Conservation (phyloP, 1,140 invertebrate genomes). For the Drosophila prosaltans region DNA sequence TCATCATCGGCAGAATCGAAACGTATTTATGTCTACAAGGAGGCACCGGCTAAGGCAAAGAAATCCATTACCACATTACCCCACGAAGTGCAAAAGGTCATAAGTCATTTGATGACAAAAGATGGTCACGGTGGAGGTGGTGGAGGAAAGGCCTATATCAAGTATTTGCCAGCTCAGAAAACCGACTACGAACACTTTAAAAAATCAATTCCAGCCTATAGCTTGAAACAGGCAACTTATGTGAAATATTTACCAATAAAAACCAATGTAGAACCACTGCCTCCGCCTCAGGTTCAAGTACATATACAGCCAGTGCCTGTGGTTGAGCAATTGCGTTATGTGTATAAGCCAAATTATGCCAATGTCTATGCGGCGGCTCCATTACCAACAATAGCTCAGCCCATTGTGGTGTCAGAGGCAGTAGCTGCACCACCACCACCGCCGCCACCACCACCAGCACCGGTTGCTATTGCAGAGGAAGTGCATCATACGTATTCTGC, state of each 20-base stretch:
- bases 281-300: slow-evolving; percentile 57
- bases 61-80: slow-evolving; percentile 62
- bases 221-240: slow-evolving; percentile 41
- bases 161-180: slow-evolving; percentile 68
- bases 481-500: slow-evolving; percentile 67
- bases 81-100: slow-evolving; percentile 77
- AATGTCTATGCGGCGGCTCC: slow-evolving; percentile 14
- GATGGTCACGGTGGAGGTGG: slow-evolving; percentile 38
- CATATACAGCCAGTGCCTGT: slow-evolving; percentile 77
- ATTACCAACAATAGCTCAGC: slow-evolving; percentile 50
- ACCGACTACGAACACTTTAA: slow-evolving; percentile 63
- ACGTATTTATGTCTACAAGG: slow-evolving; percentile 66
- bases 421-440: neutral
- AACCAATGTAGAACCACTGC: slow-evolving; percentile 24
- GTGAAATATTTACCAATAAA: slow-evolving; percentile 46
- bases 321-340: slow-evolving; percentile 74
- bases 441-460: neutral
- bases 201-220: slow-evolving; percentile 36
- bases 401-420: slow-evolving; percentile 67
- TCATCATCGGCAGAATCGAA: slow-evolving; percentile 55
- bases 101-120: slow-evolving; percentile 60
- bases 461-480: slow-evolving; percentile 32
- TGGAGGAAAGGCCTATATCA: slow-evolving; percentile 72
- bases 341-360: slow-evolving; percentile 56
- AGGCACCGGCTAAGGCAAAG: slow-evolving; percentile 63